Evolutionary conservation across 2,797 vertebrate species (phyloP).

Genomic region (Poecilia picta): DNA sequence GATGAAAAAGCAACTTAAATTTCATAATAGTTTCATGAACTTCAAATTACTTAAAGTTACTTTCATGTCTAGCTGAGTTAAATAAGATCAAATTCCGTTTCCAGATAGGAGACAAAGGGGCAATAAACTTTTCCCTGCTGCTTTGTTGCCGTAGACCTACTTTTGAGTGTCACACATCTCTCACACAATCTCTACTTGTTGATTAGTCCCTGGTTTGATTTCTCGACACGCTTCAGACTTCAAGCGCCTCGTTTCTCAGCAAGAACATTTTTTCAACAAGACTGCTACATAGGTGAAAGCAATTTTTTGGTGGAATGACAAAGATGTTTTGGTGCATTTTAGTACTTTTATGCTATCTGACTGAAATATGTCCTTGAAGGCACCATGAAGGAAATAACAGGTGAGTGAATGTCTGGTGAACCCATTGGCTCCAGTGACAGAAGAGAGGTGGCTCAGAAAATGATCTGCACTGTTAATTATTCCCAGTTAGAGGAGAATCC

Average conservation of each 20-base stretch:
- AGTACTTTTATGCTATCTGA: background rate
- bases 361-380: constrained; percentile 20
- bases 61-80: background rate
- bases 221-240: constrained; percentile 14
- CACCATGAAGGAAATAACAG: constrained; percentile 7
- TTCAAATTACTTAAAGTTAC: background rate
- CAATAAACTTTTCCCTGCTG: background rate
- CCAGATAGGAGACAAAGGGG: background rate
- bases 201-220: constrained; percentile 12
- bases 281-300: background rate
- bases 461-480: constrained; percentile 1
- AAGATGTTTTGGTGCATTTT: background rate
- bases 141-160: background rate
- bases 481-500: constrained; percentile 1
- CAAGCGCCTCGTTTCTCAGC: background rate
- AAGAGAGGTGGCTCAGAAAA: background rate
- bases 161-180: background rate
- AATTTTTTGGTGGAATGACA: background rate
- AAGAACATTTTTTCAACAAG: background rate
- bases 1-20: background rate
- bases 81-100: background rate
- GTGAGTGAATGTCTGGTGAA: background rate
- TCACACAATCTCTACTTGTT: background rate
- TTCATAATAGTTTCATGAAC: background rate
- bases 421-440: background rate